Percentiles rank a stretch among this genome's conserved stretches.
phyloP scores from a whole-genome alignment of 2,888 invertebrate species.

The Desoria tigrina region DNA sequence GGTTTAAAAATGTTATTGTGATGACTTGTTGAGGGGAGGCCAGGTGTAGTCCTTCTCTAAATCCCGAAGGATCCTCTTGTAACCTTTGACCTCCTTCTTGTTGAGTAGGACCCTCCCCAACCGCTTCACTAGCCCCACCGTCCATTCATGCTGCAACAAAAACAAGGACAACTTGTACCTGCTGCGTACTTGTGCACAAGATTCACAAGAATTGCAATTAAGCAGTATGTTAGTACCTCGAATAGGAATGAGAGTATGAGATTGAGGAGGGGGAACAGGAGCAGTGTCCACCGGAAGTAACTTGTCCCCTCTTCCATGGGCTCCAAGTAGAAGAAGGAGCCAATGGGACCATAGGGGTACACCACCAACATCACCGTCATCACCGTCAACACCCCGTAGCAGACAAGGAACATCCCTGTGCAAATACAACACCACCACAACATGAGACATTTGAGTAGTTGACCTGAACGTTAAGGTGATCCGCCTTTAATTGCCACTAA shows the following conservation, averaged over 20 bases:
- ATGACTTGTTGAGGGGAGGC: slow-evolving; percentile 48
- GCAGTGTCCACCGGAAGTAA: slow-evolving; percentile 63
- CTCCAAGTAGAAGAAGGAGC: slow-evolving; percentile 64
- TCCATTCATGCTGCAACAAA: slow-evolving; percentile 22
- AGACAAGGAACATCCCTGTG: slow-evolving; percentile 65
- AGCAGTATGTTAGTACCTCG: slow-evolving; percentile 63
- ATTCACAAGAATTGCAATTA: background rate
- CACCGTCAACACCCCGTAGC: slow-evolving; percentile 62
- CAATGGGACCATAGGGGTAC: slow-evolving; percentile 62
- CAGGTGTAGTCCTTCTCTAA: slow-evolving; percentile 35
- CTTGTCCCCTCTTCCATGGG: slow-evolving; percentile 56
- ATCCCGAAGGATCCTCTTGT: slow-evolving; percentile 40
- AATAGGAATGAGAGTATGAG: slow-evolving; percentile 64
- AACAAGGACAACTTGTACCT: too few species aligned
- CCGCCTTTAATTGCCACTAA: too few species aligned
- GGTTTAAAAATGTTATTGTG: too few species aligned
- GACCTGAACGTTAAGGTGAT: too few species aligned
- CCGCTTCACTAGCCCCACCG: slow-evolving; percentile 29
- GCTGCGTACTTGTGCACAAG: background rate
- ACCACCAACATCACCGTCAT: slow-evolving; percentile 65
- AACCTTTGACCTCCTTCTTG: slow-evolving; percentile 35
- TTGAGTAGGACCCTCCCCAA: slow-evolving; percentile 30
- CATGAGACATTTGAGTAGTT: too few species aligned
- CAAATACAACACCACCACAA: slow-evolving; percentile 43
- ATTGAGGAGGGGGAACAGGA: slow-evolving; percentile 65